These are phyloP conservation scores for Antigone vipio DNA, from an alignment of 2,113 vertebrate genomes.

Conservation along the genomic window DNA sequence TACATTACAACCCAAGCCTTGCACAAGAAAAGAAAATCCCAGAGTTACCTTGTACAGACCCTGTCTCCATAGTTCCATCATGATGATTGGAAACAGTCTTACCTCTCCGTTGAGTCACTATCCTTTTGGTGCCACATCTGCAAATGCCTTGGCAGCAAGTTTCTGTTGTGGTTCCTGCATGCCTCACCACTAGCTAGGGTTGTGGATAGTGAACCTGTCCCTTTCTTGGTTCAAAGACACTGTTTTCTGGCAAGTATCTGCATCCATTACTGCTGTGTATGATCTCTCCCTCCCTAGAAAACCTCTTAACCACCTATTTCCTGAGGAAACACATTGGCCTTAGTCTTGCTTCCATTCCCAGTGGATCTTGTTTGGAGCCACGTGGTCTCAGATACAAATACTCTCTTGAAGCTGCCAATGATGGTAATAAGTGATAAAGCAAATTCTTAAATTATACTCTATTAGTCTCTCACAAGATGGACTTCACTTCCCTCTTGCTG, in stretches of 20 bases:
- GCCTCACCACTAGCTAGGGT: neutral
- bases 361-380: neutral
- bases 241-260: neutral
- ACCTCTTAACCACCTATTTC: neutral
- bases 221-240: neutral
- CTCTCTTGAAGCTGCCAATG: neutral
- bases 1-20: neutral
- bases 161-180: neutral
- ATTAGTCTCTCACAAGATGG: neutral
- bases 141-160: neutral
- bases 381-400: neutral
- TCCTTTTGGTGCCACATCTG: neutral
- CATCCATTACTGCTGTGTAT: neutral
- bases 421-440: neutral
- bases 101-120: neutral
- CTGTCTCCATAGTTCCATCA: neutral
- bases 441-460: neutral
- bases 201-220: neutral
- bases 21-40: neutral
- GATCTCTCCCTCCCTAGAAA: neutral
- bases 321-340: neutral
- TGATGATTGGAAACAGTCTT: neutral
- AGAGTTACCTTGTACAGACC: neutral
- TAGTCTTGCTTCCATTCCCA: neutral
- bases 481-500: neutral